Conservation (phyloP, 2,888 invertebrate species). For the Hypena proboscidalis region DNA sequence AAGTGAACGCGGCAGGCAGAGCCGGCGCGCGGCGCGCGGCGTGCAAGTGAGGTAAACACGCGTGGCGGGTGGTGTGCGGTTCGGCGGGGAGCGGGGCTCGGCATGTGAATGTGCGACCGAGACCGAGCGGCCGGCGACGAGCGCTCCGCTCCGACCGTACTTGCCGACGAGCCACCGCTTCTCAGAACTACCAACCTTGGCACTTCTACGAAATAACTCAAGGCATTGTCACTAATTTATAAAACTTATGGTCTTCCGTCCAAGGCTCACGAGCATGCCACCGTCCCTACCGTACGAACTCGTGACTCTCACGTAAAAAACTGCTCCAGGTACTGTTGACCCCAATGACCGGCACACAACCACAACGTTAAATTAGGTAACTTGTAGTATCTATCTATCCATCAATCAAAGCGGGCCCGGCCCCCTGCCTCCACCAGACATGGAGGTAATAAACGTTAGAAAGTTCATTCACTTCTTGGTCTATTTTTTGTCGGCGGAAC, state of each 20-base stretch:
- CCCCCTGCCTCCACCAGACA: conserved; percentile 52
- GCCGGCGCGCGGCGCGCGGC: conserved; percentile 45
- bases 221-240: conserved; percentile 83
- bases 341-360: conserved; percentile 49
- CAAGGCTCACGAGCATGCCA: conserved; percentile 55
- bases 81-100: conserved; percentile 41
- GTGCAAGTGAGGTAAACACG: conserved; percentile 51
- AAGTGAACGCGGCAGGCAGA: conserved; percentile 38
- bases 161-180: conserved; percentile 66
- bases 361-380: conserved; percentile 53
- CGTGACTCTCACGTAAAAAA: conserved; percentile 46
- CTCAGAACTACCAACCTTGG: conserved; percentile 80
- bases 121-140: conserved; percentile 43
- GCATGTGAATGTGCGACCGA: conserved; percentile 48
- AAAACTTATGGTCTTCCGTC: conserved; percentile 75
- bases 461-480: conserved; percentile 73
- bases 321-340: conserved; percentile 57
- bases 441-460: conserved; percentile 57
- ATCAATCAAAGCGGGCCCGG: conserved; percentile 60
- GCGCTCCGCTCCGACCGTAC: conserved; percentile 43
- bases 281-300: conserved; percentile 44
- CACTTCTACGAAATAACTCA: conserved; percentile 79
- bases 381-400: conserved; percentile 46
- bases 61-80: conserved; percentile 43
- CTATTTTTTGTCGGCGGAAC: conserved; percentile 59